Conservation (phyloP, 1,140 invertebrate species). For the Calliphora vicina region DNA sequence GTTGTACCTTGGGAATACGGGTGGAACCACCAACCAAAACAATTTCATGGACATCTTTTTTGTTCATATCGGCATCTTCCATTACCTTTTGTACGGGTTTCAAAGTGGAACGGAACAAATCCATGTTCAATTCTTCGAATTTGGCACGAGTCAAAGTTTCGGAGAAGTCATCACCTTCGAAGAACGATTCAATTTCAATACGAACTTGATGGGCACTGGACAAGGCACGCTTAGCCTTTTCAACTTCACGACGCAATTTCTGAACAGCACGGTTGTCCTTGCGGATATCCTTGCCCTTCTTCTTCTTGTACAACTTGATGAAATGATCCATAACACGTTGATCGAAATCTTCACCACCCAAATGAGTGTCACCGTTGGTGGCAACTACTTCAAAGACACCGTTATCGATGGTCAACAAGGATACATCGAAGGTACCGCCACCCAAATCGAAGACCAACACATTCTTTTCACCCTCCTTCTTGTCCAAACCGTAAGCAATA, state of each 20-base stretch:
- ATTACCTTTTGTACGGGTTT: conserved; percentile 98
- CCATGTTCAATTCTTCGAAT: conserved; percentile 99
- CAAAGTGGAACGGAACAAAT: conserved; percentile 97
- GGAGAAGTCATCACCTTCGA: conserved; percentile 99
- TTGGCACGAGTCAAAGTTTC: conserved; percentile 98
- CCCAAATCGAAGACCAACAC: conserved; percentile 99
- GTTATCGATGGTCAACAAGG: conserved; percentile 98
- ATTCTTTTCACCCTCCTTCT: conserved; percentile 99
- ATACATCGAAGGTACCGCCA: conserved; percentile 99
- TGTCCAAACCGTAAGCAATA: conserved; percentile 99
- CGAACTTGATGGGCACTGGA: conserved; percentile 95
- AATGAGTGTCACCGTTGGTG: conserved; percentile 98
- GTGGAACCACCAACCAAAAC: conserved; percentile 99
- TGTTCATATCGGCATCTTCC: conserved; percentile 98
- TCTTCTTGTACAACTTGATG: conserved; percentile 98
- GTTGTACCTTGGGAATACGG: conserved; percentile 98
- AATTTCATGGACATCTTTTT: conserved; percentile 98
- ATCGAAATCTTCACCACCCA: conserved; percentile 99
- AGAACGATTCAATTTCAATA: conserved; percentile 99
- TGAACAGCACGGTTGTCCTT: conserved; percentile 95
- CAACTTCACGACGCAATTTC: conserved; percentile 95
- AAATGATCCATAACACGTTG: conserved; percentile 99
- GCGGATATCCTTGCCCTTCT: conserved; percentile 97
- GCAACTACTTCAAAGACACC: conserved; percentile 92
- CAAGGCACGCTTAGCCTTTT: conserved; percentile 96